Base-by-base conservation (phyloP, 2,113 vertebrate genomes). In the Ochotona curzoniae region DNA sequence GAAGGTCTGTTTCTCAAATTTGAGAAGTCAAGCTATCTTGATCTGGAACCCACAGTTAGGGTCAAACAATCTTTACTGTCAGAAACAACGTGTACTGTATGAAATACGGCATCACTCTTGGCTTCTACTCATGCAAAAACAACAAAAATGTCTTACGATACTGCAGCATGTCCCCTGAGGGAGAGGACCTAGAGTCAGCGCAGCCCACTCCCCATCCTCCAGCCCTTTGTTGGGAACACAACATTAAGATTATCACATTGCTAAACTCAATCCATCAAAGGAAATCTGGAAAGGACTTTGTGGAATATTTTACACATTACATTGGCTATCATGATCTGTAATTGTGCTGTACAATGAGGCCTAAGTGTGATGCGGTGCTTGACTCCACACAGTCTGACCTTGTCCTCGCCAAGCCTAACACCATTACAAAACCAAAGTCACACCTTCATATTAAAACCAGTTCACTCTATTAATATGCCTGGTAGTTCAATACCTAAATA, bases 261-360 rank as follows among this genome's bases (percentile, higher is more conserved):
- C n/a, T 83, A 66, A 89, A 78, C 44, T 83, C 74, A 23, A 83
- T 71, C 81, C 61, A 89, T 21, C 35, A 28, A 80, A 14, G 35
- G 30, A 93, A 81, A 76, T 90, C 21, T 85, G 47, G 47, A 67
- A 93, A 89, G 82, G 60, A 0, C 30, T 96, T 91, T 21, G 32
- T 18, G 57, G 25, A 76, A 69, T 93, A 94, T 63, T 83, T 92
- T 83, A 81, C 71, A 83, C 32, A 51, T 84, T 47, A 83, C 47
- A 71, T 10, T 83, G 51, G 93, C 23, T 35, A 51, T 70, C 23
- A 44, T 20, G 11, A 49, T 32, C 17, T 69, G 23, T 28, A 30
- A 20, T 79, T n/a, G 18, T 30, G 71, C 71, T 80, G 9, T n/a
- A 44, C 21, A 70, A 30, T 7, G 4, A 1, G 54, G 23, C 0